phyloP scores from a whole-genome alignment of 2,888 invertebrate species.

The Neocrepidodera transversa region DNA sequence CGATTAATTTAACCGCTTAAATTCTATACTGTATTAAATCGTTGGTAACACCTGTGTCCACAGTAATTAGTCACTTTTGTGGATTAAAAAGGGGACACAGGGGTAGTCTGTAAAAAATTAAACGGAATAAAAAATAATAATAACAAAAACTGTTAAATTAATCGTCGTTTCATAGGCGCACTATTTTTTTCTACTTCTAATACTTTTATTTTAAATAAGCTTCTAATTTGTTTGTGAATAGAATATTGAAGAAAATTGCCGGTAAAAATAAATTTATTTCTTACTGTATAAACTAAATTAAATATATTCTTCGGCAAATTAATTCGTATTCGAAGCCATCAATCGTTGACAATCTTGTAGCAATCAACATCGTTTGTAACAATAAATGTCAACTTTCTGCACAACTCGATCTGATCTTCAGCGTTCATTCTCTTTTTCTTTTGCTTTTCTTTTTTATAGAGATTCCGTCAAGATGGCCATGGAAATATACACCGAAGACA shows the following conservation, averaged over 20 bases:
- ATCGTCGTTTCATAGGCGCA: too few species aligned
- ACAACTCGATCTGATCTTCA: not conserved
- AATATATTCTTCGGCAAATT: not conserved
- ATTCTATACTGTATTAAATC: not conserved
- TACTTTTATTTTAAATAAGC: too few species aligned
- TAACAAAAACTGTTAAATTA: too few species aligned
- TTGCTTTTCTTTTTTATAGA: not conserved
- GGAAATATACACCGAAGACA: not conserved
- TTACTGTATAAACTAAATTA: too few species aligned
- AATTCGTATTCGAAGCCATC: not conserved
- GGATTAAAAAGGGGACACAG: too few species aligned
- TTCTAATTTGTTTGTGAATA: too few species aligned
- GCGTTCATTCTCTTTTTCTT: constrained; percentile 1
- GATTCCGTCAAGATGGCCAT: not conserved
- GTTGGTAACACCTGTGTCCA: not conserved
- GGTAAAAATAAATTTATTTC: too few species aligned
- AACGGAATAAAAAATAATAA: too few species aligned
- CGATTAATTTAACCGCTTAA: not conserved
- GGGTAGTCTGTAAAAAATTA: too few species aligned
- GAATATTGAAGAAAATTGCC: too few species aligned
- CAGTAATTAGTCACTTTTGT: not conserved
- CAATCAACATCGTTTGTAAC: constrained; percentile 11
- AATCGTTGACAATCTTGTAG: not conserved
- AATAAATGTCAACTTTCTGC: constrained; percentile 7
- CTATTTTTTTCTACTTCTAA: too few species aligned